A percentile compares a stretch with the other conserved stretches of the same genome.
Conservation (phyloP, 2,797 vertebrate species). For the Periparus ater region DNA sequence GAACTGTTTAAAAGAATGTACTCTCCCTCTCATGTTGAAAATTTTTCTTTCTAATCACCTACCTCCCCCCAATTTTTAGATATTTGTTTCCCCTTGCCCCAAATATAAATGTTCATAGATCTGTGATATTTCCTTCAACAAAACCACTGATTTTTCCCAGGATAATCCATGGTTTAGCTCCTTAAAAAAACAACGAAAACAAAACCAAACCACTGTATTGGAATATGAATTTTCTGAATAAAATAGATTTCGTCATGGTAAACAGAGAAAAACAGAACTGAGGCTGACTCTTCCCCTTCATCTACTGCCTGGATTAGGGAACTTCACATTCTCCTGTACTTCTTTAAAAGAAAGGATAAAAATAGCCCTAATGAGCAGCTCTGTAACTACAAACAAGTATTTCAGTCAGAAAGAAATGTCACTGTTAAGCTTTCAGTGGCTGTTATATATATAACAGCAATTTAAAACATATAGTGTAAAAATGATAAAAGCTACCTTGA, state of each 20-base stretch:
- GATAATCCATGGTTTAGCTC: not conserved
- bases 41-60: not conserved
- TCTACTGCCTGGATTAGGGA: not conserved
- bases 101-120: not conserved
- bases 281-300: not conserved
- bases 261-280: not conserved
- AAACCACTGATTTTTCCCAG: not conserved
- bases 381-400: conserved; percentile 52
- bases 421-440: conserved; percentile 26
- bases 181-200: not conserved
- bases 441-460: conserved; percentile 53
- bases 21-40: not conserved
- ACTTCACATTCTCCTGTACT: not conserved
- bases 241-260: not conserved
- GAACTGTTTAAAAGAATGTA: not conserved
- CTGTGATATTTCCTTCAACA: not conserved
- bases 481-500: conserved; percentile 55
- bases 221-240: not conserved
- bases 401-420: conserved; percentile 52
- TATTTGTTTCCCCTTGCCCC: not conserved
- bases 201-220: not conserved
- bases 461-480: conserved; percentile 50
- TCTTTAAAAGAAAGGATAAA: conserved; percentile 53
- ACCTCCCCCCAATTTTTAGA: not conserved
- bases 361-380: conserved; percentile 55